Evolutionary conservation across 2,113 vertebrate genomes (phyloP).

Genomic region (Pungitius pungitius): DNA sequence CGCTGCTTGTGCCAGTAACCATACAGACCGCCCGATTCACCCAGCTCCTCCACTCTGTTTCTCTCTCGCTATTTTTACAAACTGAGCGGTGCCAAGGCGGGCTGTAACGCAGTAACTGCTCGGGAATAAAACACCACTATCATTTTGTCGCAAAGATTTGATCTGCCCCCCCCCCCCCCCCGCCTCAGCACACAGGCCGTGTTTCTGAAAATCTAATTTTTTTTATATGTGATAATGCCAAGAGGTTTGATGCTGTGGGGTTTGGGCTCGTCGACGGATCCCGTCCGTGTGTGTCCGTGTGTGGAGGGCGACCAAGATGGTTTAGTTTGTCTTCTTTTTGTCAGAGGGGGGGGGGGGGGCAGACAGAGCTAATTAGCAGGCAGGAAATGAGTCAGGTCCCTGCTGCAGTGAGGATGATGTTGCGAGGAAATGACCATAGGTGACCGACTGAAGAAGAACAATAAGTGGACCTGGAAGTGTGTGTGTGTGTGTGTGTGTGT

Average conservation of each 20-base stretch:
- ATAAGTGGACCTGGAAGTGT: conserved; percentile 37
- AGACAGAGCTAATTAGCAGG: conserved; percentile 61
- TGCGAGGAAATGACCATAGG: conserved; percentile 66
- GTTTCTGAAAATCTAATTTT: not conserved
- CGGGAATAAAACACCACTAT: not conserved
- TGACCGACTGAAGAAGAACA: conserved; percentile 51
- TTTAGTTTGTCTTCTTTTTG: conserved; percentile 37
- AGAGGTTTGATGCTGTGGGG: not conserved
- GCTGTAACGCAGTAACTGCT: conserved; percentile 5
- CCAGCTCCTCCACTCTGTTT: conserved; percentile 3
- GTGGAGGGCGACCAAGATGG: conserved; percentile 6
- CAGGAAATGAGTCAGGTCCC: conserved; percentile 70
- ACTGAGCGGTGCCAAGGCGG: not conserved
- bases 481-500: conserved; percentile 7
- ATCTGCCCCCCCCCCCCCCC: not conserved
- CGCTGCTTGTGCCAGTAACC: conserved; percentile 21
- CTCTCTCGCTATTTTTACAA: conserved; percentile 13
- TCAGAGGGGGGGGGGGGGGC: not conserved
- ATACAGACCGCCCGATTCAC: conserved; percentile 12
- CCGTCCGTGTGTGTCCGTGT: not conserved
- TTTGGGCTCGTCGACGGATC: not conserved
- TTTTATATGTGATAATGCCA: not conserved
- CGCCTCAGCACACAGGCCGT: not conserved
- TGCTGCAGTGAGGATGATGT: conserved; percentile 55
- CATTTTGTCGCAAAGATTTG: not conserved